Percentiles rank a stretch among this genome's conserved stretches.
Conservation (phyloP, 2,797 vertebrate genomes). For the Argentina silus region DNA sequence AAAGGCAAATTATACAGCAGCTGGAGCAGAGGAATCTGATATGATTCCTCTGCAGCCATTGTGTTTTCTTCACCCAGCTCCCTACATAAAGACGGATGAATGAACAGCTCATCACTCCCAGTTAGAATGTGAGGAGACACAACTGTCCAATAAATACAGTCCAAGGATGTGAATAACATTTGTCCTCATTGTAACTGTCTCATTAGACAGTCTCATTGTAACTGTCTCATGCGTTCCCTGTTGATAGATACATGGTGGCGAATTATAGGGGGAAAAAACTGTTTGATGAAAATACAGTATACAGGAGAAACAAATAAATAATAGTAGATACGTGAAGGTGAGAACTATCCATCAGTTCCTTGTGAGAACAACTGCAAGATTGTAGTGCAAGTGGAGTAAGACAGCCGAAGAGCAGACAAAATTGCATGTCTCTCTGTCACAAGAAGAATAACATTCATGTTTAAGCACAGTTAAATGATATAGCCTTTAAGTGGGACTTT, state of each 20-base stretch:
- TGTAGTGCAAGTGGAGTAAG: constrained; percentile 33
- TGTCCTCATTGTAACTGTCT: constrained; percentile 69
- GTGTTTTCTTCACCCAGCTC: not conserved
- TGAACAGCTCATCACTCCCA: constrained; percentile 4
- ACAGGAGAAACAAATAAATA: constrained; percentile 68
- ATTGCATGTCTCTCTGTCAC: constrained; percentile 49
- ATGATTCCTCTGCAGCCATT: not conserved
- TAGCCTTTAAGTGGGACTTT: constrained; percentile 48
- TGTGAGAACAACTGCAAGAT: constrained; percentile 53
- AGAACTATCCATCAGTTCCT: constrained; percentile 64
- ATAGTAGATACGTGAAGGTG: constrained; percentile 67
- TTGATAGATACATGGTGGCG: constrained; percentile 59
- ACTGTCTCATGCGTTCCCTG: constrained; percentile 68
- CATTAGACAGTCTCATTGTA: constrained; percentile 59
- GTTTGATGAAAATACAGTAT: constrained; percentile 64
- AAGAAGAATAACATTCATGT: constrained; percentile 54
- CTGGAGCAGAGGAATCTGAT: not conserved
- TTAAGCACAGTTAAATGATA: constrained; percentile 60
- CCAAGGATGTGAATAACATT: constrained; percentile 64
- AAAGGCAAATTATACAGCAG: not conserved
- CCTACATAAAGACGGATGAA: constrained; percentile 4
- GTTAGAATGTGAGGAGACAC: constrained; percentile 38
- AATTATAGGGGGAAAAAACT: constrained; percentile 55
- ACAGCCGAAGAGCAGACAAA: constrained; percentile 49
- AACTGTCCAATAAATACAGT: constrained; percentile 63